Evolutionary conservation across 2,888 invertebrate genomes (phyloP).

Genomic region (Drosophila ezoana): DNA sequence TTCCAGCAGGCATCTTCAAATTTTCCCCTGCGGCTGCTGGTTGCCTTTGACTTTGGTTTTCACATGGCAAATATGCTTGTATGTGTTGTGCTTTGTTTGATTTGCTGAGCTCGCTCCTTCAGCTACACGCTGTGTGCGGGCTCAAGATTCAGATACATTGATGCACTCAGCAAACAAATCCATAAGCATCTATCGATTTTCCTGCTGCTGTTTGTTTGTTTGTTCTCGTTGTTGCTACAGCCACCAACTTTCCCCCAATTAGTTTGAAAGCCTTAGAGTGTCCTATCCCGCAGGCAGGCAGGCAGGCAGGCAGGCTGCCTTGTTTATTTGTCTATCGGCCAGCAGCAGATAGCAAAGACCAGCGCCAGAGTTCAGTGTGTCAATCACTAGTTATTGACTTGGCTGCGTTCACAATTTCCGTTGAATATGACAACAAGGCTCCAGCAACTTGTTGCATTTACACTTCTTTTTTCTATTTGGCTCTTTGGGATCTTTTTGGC

Average conservation of each 20-base stretch:
- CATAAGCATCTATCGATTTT: constrained; percentile 63
- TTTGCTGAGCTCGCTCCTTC: constrained; percentile 43
- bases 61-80: constrained; percentile 57
- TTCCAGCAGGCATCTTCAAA: constrained; percentile 24
- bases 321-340: constrained; percentile 50
- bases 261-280: constrained; percentile 54
- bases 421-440: constrained; percentile 24
- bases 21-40: constrained; percentile 27
- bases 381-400: constrained; percentile 54
- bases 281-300: constrained; percentile 2
- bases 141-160: constrained; percentile 66
- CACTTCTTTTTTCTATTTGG: background rate
- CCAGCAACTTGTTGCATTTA: constrained; percentile 43
- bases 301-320: background rate
- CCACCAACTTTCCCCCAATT: constrained; percentile 54
- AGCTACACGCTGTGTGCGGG: constrained; percentile 31
- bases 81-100: constrained; percentile 66
- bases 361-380: constrained; percentile 49
- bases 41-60: constrained; percentile 57
- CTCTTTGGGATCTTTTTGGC: constrained; percentile 24
- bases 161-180: constrained; percentile 66
- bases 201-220: constrained; percentile 47
- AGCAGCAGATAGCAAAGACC: constrained; percentile 16
- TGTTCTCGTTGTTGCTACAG: constrained; percentile 22
- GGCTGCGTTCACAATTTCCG: constrained; percentile 30